These are phyloP conservation scores for Volucella zonaria DNA, from an alignment of 2,888 invertebrate species.

Conservation along the genomic window DNA sequence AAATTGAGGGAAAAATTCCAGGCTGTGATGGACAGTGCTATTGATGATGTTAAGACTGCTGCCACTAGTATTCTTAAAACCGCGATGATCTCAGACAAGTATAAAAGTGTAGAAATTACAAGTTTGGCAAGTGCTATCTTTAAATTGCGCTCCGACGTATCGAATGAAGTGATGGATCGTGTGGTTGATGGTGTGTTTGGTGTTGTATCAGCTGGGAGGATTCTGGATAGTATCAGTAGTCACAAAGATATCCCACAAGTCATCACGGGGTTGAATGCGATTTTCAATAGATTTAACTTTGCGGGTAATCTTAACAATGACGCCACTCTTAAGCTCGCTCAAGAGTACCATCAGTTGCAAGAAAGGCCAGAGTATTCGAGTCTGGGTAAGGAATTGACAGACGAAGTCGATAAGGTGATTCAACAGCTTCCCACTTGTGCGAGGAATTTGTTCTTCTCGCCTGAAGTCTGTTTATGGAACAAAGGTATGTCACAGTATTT, in stretches of 20 bases:
- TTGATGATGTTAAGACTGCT: slow-evolving; percentile 31
- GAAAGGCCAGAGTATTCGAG: neutral
- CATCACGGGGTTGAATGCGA: slow-evolving; percentile 36
- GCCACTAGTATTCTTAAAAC: slow-evolving; percentile 3
- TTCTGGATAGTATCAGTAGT: slow-evolving; percentile 46
- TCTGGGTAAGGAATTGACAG: neutral
- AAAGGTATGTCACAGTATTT: slow-evolving; percentile 2
- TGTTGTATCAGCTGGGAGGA: slow-evolving; percentile 16
- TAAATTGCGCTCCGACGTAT: slow-evolving; percentile 34
- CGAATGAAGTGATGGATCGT: slow-evolving; percentile 45
- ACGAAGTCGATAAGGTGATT: slow-evolving; percentile 14
- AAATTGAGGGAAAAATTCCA: slow-evolving; percentile 18
- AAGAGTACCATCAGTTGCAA: neutral
- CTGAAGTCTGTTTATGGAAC: slow-evolving; percentile 47
- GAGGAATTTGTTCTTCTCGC: slow-evolving; percentile 37
- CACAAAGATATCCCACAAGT: slow-evolving; percentile 31
- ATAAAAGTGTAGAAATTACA: slow-evolving; percentile 24
- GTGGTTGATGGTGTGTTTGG: slow-evolving; percentile 43
- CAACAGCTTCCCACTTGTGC: slow-evolving; percentile 39
- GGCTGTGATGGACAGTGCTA: slow-evolving; percentile 20
- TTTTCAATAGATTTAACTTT: slow-evolving; percentile 41
- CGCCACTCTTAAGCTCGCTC: slow-evolving; percentile 19
- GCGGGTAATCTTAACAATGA: neutral
- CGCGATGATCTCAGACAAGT: slow-evolving; percentile 36
- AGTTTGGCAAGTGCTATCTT: slow-evolving; percentile 20